Evolutionary conservation across 2,888 invertebrate species (phyloP), one percentile per base, ranked within the genome.

Genomic region (Aradus depressus): DNA sequence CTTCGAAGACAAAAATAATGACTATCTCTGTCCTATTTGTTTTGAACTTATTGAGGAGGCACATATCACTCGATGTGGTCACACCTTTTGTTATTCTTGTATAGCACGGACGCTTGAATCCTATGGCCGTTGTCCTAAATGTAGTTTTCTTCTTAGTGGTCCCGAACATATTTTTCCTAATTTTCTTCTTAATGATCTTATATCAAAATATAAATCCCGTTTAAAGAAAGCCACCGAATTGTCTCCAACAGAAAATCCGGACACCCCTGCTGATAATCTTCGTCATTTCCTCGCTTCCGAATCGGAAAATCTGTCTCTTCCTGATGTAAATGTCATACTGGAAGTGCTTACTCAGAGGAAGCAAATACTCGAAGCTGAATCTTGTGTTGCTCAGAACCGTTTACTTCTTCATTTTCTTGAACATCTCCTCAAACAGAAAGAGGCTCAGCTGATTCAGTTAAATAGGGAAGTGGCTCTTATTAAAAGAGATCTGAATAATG

Each of bases 31-130:
- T 65, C 87, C 90, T 0, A 82, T 91, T 47, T 93, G 93, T 70
- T 86, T 90, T 68, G 86, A 89, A 66, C 70, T 87, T 42, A 87
- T 92, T 54, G 82, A 83, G 60, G 90, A 90, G 67, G 90, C 92
- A 0, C 83, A 89, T 67, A 88, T 92, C 63, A 91, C 91, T 0
- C 79, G 83, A 59, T 92, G 93, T 69, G 92, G 92, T 0, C 92
- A 93, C 66, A 90, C 90, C 1, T 93, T 88, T 70, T 93, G 93
- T 68, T 81, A 79, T 64, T 75, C 77, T 16, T 93, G 92, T 68
- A 85, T 92, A 43, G 68, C 71, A 18, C 76, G 75, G 59, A 76
- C 80, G 2, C 70, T 86, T 32, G 80, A 81, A 62, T 69, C 72
- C 2, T 74, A 72, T 53, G 76, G 78, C 52, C 73, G 83, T 39